Percentiles rank a stretch among this genome's conserved stretches.
Evolutionary conservation across 2,888 invertebrate species (phyloP).

Genomic region (Nowickia ferox): DNA sequence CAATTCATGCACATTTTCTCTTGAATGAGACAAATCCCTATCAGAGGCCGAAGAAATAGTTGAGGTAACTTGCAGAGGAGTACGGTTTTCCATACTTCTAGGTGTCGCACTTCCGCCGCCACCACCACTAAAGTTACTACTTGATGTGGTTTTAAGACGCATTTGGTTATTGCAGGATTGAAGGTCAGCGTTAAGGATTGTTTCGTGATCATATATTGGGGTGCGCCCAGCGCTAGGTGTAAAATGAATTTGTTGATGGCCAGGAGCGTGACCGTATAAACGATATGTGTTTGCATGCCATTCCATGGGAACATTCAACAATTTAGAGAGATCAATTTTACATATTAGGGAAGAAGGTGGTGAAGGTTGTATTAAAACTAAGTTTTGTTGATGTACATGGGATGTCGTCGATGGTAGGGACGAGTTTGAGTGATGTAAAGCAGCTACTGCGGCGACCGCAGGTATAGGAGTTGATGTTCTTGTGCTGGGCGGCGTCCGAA

Average conservation of each 20-base stretch:
- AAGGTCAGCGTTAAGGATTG: constrained; percentile 73
- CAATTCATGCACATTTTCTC: constrained; percentile 70
- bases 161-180: constrained; percentile 72
- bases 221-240: constrained; percentile 71
- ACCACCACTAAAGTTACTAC: constrained; percentile 61
- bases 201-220: constrained; percentile 74
- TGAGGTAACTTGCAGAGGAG: constrained; percentile 52
- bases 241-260: constrained; percentile 61
- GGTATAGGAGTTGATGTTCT: constrained; percentile 79
- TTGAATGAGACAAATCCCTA: constrained; percentile 71
- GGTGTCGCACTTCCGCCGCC: constrained; percentile 72
- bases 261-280: constrained; percentile 73
- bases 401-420: constrained; percentile 74
- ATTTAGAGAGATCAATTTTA: constrained; percentile 80
- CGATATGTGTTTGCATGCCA: constrained; percentile 79
- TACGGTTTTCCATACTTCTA: constrained; percentile 73
- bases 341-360: constrained; percentile 78
- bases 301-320: constrained; percentile 78
- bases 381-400: constrained; percentile 26
- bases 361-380: constrained; percentile 62
- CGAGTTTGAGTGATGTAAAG: constrained; percentile 50
- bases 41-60: constrained; percentile 53
- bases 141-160: constrained; percentile 69
- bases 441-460: constrained; percentile 61
- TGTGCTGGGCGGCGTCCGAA: constrained; percentile 75